Conservation (phyloP, 2,888 invertebrate genomes). For the Caenorhabditis angaria region DNA sequence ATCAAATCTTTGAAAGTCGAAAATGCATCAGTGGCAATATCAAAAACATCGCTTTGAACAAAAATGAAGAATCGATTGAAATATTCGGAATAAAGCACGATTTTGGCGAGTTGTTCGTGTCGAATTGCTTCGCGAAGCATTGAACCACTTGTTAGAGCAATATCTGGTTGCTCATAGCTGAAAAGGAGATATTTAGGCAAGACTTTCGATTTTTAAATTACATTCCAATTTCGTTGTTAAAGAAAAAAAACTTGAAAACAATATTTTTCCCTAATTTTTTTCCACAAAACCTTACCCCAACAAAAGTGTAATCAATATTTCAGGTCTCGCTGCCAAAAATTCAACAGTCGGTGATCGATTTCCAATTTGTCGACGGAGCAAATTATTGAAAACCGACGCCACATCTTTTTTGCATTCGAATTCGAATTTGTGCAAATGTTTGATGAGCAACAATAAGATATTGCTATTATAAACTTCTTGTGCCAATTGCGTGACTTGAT, state of each 20-base stretch:
- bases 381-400: constrained; percentile 99
- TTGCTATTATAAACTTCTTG: constrained; percentile 98
- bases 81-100: constrained; percentile 95
- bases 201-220: no score
- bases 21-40: constrained; percentile 99
- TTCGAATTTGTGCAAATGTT: constrained; percentile 81
- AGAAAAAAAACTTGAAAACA: neutral
- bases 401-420: constrained; percentile 96
- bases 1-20: constrained; percentile 91
- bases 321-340: constrained; percentile 95
- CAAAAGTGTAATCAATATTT: constrained; percentile 79
- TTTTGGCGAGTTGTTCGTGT: constrained; percentile 96
- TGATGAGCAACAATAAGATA: constrained; percentile 88
- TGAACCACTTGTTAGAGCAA: constrained; percentile 97
- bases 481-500: constrained; percentile 82
- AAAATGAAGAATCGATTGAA: constrained; percentile 97
- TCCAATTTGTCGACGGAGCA: constrained; percentile 96
- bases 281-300: constrained; percentile 60
- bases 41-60: constrained; percentile 81
- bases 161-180: constrained; percentile 93
- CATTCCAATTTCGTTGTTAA: neutral
- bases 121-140: constrained; percentile 98
- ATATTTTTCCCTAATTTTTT: no score
- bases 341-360: constrained; percentile 95
- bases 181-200: constrained; percentile 26